Percentiles rank a stretch among this genome's conserved stretches.
Conservation (phyloP, 2,888 invertebrate species). For the Schrankia costaestrigalis region DNA sequence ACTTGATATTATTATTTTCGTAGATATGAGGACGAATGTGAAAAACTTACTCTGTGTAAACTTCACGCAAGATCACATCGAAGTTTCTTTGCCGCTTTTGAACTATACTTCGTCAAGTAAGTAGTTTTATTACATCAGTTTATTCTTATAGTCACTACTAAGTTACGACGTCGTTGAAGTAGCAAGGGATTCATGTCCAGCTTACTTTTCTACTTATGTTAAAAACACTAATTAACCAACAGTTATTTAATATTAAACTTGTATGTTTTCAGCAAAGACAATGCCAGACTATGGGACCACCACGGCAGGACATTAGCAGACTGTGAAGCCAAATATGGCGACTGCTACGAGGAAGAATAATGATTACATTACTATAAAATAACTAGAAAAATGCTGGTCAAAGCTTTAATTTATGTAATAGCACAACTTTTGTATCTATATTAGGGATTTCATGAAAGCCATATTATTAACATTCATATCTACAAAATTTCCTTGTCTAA, state of each 20-base stretch:
- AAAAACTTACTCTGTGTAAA: conserved; percentile 59
- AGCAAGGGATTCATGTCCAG: too few relatives aligned
- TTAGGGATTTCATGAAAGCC: too few relatives aligned
- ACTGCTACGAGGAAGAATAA: conserved; percentile 42
- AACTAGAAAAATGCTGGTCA: too few relatives aligned
- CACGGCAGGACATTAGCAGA: conserved; percentile 43
- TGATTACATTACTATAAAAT: too few relatives aligned
- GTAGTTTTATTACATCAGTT: conserved; percentile 26
- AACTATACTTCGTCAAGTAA: conserved; percentile 75
- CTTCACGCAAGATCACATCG: conserved; percentile 58
- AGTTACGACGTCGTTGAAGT: background rate
- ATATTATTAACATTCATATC: too few relatives aligned
- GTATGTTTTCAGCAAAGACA: conserved; percentile 64
- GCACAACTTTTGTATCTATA: too few relatives aligned
- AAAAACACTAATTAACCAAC: too few relatives aligned
- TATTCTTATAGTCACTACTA: background rate
- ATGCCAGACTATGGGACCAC: conserved; percentile 72
- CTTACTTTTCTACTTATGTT: too few relatives aligned
- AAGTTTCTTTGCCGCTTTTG: conserved; percentile 61
- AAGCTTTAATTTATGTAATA: too few relatives aligned
- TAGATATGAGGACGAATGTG: conserved; percentile 54
- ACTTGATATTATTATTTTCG: too few relatives aligned
- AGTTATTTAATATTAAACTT: too few relatives aligned
- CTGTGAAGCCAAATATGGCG: conserved; percentile 53
- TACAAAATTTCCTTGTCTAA: too few relatives aligned